These are phyloP conservation scores for Molossus molossus DNA, from an alignment of 2,797 vertebrate genomes.

Conservation along the genomic window DNA sequence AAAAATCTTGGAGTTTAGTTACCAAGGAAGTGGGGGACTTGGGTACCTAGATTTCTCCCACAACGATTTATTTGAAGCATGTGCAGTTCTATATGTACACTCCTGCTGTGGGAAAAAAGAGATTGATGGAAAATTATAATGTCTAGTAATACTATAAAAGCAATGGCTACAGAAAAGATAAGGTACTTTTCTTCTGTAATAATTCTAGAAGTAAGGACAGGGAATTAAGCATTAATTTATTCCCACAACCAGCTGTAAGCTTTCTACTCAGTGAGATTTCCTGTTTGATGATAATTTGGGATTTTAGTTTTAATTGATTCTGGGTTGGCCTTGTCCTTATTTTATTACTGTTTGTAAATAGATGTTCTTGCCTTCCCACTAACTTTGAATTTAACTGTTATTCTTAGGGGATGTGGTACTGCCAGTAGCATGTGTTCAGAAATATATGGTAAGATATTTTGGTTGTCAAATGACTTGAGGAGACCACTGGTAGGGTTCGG, in stretches of 20 bases:
- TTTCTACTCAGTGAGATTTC: conserved; percentile 55
- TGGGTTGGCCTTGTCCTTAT: neutral
- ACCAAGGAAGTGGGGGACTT: neutral
- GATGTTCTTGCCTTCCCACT: conserved; percentile 47
- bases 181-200: conserved; percentile 8
- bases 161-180: neutral
- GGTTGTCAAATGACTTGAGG: neutral
- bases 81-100: neutral
- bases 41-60: neutral
- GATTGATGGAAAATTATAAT: neutral
- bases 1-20: neutral
- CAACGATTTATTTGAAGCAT: neutral
- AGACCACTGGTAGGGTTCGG: neutral
- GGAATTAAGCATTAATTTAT: conserved; percentile 36
- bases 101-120: neutral
- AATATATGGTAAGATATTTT: neutral
- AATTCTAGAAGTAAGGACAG: conserved; percentile 11
- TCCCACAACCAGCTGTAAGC: neutral
- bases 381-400: conserved; percentile 33
- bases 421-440: conserved; percentile 18
- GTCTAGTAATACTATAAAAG: neutral
- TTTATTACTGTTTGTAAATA: conserved; percentile 67
- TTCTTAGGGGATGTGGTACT: conserved; percentile 1
- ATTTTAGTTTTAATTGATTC: conserved; percentile 63
- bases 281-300: conserved; percentile 49